phyloP scores from a whole-genome alignment of 2,888 invertebrate species.

The Acrobasis consociella region DNA sequence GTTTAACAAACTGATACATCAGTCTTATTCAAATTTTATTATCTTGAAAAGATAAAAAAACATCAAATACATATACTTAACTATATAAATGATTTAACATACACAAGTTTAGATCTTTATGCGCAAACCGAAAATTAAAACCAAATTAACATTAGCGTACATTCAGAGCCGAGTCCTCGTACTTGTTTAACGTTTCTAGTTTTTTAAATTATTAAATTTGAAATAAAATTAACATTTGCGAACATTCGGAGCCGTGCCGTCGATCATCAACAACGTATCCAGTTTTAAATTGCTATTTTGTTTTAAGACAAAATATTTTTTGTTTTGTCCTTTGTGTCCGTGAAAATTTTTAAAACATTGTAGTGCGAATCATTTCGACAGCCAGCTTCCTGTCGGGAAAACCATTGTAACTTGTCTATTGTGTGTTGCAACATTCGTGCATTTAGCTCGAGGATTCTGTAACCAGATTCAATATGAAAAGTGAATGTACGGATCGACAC shows the following conservation, averaged over 20 bases:
- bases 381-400: background rate
- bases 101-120: constrained; percentile 8
- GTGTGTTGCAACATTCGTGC: background rate
- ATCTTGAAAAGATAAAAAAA: constrained; percentile 17
- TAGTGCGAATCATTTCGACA: background rate
- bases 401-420: background rate
- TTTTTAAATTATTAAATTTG: constrained; percentile 4
- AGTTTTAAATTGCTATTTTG: background rate
- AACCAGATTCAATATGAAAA: constrained; percentile 11
- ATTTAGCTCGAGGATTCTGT: background rate
- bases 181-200: constrained; percentile 10
- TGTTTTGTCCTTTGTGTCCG: background rate
- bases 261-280: background rate
- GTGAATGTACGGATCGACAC: constrained; percentile 11
- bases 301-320: background rate
- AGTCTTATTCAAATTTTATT: constrained; percentile 4
- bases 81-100: constrained; percentile 17
- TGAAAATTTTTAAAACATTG: background rate
- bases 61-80: background rate
- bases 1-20: constrained; percentile 7
- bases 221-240: background rate
- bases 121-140: constrained; percentile 18
- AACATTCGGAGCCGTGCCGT: background rate
- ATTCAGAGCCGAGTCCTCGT: constrained; percentile 7
- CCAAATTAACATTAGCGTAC: constrained; percentile 10